A percentile compares a stretch with the other conserved stretches of the same genome.
Evolutionary conservation across 1,140 invertebrate species (phyloP).

Genomic region (Dermatophagoides farinae): DNA sequence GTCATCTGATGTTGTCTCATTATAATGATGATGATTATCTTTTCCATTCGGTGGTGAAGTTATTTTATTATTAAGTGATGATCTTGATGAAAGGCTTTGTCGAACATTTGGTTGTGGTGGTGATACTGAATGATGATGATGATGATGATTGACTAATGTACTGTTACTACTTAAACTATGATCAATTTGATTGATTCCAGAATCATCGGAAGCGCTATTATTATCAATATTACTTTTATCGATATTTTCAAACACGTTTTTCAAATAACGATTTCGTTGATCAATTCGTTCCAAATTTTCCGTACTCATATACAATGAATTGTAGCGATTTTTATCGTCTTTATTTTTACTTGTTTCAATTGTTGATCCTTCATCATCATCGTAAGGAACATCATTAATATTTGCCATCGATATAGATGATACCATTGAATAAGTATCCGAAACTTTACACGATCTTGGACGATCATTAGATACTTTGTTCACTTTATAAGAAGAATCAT

Average conservation of each 20-base stretch:
- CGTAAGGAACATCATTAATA: constrained; percentile 38
- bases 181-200: constrained; percentile 5
- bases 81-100: constrained; percentile 5
- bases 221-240: constrained; percentile 23
- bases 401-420: constrained; percentile 13
- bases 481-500: constrained; percentile 10
- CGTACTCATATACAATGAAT: constrained; percentile 32
- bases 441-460: not conserved
- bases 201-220: not conserved
- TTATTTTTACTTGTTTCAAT: constrained; percentile 8
- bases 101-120: not conserved
- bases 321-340: constrained; percentile 1
- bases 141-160: not conserved
- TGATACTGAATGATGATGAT: not conserved
- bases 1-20: not conserved
- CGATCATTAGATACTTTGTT: not conserved
- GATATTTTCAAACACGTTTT: constrained; percentile 52
- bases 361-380: constrained; percentile 26
- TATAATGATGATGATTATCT: not conserved
- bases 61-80: not conserved
- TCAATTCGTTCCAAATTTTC: constrained; percentile 43
- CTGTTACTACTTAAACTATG: not conserved
- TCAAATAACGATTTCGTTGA: constrained; percentile 47
- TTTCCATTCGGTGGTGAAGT: not conserved
- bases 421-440: not conserved